Percentiles rank a stretch among this genome's conserved stretches.
Conservation (phyloP, 2,113 vertebrate species). For the Symphodus melops region DNA sequence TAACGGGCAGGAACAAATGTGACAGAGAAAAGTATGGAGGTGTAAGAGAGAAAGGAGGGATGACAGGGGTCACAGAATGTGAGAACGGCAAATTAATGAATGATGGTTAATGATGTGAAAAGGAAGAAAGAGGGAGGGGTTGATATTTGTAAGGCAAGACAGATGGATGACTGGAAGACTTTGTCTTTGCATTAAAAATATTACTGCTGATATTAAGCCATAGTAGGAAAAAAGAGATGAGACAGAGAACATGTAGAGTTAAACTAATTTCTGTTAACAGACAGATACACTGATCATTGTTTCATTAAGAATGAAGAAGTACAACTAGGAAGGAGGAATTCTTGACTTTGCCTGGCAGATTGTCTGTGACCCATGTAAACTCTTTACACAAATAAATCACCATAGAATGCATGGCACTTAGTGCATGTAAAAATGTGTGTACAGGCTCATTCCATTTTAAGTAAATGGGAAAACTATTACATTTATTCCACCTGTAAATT, state of each 20-base stretch:
- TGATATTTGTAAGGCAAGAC: neutral
- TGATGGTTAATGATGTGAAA: neutral
- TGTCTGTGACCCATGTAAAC: neutral
- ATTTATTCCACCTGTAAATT: conserved; percentile 17
- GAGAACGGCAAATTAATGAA: conserved; percentile 17
- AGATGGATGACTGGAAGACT: no score
- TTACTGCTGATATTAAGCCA: no score
- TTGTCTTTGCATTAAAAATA: neutral
- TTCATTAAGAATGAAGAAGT: no score
- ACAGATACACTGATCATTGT: no score
- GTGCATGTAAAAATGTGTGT: conserved; percentile 45
- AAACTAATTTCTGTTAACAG: neutral
- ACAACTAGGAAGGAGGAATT: neutral
- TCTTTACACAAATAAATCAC: neutral
- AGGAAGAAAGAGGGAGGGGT: neutral
- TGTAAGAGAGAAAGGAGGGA: neutral
- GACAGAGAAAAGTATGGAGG: neutral
- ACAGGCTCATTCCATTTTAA: neutral
- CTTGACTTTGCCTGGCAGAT: neutral
- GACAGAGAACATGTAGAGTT: neutral
- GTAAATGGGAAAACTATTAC: conserved; percentile 12
- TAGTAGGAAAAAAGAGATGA: neutral
- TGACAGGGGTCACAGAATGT: neutral
- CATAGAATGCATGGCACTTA: neutral
- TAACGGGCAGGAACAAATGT: conserved; percentile 13